Percentiles rank a stretch among this genome's conserved stretches.
phyloP scores from a whole-genome alignment of 2,797 vertebrate species.

The Pantherophis vulpinus region DNA sequence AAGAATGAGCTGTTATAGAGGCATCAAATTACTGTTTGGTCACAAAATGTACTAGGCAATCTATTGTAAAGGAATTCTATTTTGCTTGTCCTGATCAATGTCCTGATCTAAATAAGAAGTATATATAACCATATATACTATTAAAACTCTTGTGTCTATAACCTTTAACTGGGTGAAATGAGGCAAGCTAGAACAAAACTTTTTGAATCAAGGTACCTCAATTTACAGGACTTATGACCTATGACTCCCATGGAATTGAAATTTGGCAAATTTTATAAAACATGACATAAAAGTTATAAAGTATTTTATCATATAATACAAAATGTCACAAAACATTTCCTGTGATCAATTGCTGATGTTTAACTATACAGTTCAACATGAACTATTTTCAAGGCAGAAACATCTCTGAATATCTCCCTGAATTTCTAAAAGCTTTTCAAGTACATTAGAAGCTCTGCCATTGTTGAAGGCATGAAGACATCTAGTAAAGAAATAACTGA shows the following conservation, averaged over 20 bases:
- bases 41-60: accelerated
- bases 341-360: background rate
- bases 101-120: background rate
- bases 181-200: background rate
- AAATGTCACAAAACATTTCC: too few relatives aligned
- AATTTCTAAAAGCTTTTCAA: background rate
- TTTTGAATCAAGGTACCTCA: background rate
- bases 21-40: background rate
- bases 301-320: too few relatives aligned
- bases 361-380: background rate
- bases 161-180: background rate
- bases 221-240: background rate
- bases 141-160: background rate
- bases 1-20: background rate
- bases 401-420: background rate
- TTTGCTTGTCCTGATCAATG: background rate
- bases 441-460: background rate
- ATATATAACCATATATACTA: background rate
- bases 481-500: background rate
- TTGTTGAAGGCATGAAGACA: background rate
- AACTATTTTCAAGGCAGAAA: background rate
- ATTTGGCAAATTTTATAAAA: too few relatives aligned
- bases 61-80: background rate
- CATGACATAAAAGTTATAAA: too few relatives aligned
- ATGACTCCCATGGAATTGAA: background rate